Base-by-base conservation (phyloP, 2,113 vertebrate species). In the Electrona antarctica region DNA sequence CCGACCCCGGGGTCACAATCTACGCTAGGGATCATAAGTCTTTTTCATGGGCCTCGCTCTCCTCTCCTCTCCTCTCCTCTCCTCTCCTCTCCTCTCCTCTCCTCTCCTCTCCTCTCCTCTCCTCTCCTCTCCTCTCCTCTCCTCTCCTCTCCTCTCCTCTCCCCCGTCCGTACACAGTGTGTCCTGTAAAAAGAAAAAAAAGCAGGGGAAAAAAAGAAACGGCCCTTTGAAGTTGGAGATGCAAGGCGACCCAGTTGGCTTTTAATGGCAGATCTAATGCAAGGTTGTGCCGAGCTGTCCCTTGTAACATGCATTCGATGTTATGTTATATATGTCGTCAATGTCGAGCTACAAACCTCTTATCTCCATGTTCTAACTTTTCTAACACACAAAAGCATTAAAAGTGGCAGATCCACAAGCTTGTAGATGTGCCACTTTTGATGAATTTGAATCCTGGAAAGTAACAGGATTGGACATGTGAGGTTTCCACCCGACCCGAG, bases 1-100 rank as follows among this genome's bases (percentile, higher is more conserved):
- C 85, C 92, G 86, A 88, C 82, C 76, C 61, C n/a, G 63, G 77
- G 87, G 90, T 90, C 78, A 92, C 82, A 68, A 64, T 78, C 67
- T 72, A 7, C 60, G 51, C 71, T 57, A 21, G 51, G 52, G 13
- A 74, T 68, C 80, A 13, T 92, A 89, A 90, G 81, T 93, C 89
- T 91, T 76, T 81, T 90, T 91, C 84, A 87, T 54, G 82, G 82
- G 77, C 69, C 84, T 67, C 21, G 21, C 21, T 41, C 5, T 0
- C 3, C 3, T 41, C 33, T 6, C 5, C 33, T 3, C 33, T 41
- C 3, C 33, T 41, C 33, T 41, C 33, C 33, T 83, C 52, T 21
- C 21, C 21, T 41, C 5, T 3, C 33, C 3, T 41, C 33, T 6
- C 5, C 33, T 3, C 33, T 41, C 3, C 33, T 41, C 33, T 41